phyloP scores from a whole-genome alignment of 1,140 invertebrate genomes.

The Asobara japonica region DNA sequence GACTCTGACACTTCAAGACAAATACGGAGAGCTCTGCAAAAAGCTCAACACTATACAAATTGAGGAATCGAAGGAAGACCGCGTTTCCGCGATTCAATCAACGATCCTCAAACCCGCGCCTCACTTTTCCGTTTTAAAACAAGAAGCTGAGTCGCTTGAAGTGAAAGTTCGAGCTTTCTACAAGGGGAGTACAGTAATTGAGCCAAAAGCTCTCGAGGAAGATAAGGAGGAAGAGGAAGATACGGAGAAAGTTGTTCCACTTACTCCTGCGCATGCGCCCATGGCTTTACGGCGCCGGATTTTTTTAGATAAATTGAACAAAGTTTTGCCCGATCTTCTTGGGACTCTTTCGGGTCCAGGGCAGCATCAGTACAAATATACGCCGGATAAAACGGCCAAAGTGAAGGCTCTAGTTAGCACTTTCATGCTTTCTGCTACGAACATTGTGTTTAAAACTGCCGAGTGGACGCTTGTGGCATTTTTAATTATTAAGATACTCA shows the following conservation, averaged over 20 bases:
- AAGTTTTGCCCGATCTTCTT: constrained; percentile 62
- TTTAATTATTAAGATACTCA: constrained; percentile 63
- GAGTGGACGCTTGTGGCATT: constrained; percentile 65
- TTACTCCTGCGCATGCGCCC: constrained; percentile 59
- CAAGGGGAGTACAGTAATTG: constrained; percentile 49
- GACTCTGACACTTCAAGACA: constrained; percentile 48
- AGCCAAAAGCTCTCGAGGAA: constrained; percentile 31
- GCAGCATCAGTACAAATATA: constrained; percentile 40
- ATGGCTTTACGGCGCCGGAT: constrained; percentile 59
- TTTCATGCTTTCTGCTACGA: constrained; percentile 61
- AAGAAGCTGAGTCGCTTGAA: constrained; percentile 58
- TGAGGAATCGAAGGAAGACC: constrained; percentile 47
- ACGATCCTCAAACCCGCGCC: constrained; percentile 56
- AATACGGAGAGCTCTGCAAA: constrained; percentile 55
- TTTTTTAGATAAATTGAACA: constrained; percentile 63
- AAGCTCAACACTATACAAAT: constrained; percentile 55
- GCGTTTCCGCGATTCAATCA: constrained; percentile 29
- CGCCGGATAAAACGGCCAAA: constrained; percentile 39
- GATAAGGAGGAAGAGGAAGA: constrained; percentile 33
- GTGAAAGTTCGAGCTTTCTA: constrained; percentile 62
- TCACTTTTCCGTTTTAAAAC: constrained; percentile 57
- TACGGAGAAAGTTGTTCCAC: constrained; percentile 50
- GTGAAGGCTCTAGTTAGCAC: constrained; percentile 59
- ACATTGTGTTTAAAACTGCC: constrained; percentile 62
- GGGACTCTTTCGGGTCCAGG: constrained; percentile 46